Evolutionary conservation across 2,113 vertebrate species (phyloP).

Genomic region (Chascanopsetta lugubris): DNA sequence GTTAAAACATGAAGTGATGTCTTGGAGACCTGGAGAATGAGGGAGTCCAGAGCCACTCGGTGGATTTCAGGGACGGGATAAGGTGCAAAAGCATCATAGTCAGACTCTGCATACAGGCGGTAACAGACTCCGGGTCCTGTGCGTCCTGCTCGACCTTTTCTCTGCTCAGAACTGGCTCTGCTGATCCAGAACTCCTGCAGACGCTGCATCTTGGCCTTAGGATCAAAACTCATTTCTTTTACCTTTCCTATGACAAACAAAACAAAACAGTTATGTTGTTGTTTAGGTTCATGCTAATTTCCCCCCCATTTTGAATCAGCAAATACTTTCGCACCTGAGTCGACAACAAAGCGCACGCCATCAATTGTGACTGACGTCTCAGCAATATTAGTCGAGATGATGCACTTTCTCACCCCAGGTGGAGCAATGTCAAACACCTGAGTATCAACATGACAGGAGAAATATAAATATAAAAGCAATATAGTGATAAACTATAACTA

Average conservation of each 20-base stretch:
- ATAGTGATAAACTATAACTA: rapidly evolving
- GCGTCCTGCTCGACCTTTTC: slow-evolving; percentile 91
- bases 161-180: slow-evolving; percentile 91
- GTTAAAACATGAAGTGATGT: rapidly evolving
- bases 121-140: slow-evolving; percentile 92
- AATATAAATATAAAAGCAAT: too few species aligned
- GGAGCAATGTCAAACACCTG: slow-evolving; percentile 92
- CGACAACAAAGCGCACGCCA: slow-evolving; percentile 90
- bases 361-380: slow-evolving; percentile 96
- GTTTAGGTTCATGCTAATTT: background rate
- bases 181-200: slow-evolving; percentile 98
- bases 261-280: background rate
- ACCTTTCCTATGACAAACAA: slow-evolving; percentile 85
- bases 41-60: slow-evolving; percentile 86
- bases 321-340: slow-evolving; percentile 83
- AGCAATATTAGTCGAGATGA: slow-evolving; percentile 93
- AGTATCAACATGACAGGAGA: background rate
- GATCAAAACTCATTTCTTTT: slow-evolving; percentile 95
- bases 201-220: slow-evolving; percentile 90
- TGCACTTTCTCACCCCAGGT: slow-evolving; percentile 90
- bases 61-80: slow-evolving; percentile 92
- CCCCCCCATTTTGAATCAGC: background rate
- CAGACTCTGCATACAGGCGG: slow-evolving; percentile 89
- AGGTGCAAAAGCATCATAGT: slow-evolving; percentile 87
- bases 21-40: slow-evolving; percentile 87